Evolutionary conservation across 2,113 vertebrate genomes (phyloP).

Genomic region (Gobio gobio): DNA sequence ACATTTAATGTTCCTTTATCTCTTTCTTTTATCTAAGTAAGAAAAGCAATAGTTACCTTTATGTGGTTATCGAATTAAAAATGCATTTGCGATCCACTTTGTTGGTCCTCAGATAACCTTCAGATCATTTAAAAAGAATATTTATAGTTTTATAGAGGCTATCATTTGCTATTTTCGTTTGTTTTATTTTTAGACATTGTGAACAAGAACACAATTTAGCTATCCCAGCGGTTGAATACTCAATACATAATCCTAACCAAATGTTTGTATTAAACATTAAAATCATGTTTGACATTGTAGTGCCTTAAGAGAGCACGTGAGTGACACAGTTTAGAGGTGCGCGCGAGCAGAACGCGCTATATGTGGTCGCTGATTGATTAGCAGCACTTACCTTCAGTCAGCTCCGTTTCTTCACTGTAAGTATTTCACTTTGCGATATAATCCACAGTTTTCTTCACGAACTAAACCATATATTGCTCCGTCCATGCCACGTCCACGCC

Average conservation of each 20-base stretch:
- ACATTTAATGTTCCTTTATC: not conserved
- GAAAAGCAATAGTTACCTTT: not conserved
- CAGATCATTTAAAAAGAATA: not conserved
- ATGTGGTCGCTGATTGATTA: not conserved
- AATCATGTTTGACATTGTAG: not conserved
- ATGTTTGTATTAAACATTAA: not conserved
- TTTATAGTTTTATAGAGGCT: not conserved
- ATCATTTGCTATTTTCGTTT: not conserved
- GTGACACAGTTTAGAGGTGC: not conserved
- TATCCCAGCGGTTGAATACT: not conserved
- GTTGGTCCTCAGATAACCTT: not conserved
- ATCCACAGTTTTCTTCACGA: constrained; percentile 40
- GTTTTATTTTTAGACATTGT: not conserved
- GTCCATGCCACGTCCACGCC: constrained; percentile 10
- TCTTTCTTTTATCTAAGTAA: not conserved
- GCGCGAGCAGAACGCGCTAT: not conserved
- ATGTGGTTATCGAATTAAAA: not conserved
- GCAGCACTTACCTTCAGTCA: constrained; percentile 30
- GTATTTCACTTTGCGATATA: constrained; percentile 21
- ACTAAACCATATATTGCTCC: not conserved
- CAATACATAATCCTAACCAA: not conserved
- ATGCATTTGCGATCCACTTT: not conserved
- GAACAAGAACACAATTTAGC: not conserved
- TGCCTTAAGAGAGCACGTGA: not conserved
- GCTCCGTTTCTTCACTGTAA: constrained; percentile 2